Percentiles rank a stretch among this genome's conserved stretches.
These are phyloP conservation scores for Drosophila algonquin DNA, from an alignment of 2,888 invertebrate species.

Conservation along the genomic window DNA sequence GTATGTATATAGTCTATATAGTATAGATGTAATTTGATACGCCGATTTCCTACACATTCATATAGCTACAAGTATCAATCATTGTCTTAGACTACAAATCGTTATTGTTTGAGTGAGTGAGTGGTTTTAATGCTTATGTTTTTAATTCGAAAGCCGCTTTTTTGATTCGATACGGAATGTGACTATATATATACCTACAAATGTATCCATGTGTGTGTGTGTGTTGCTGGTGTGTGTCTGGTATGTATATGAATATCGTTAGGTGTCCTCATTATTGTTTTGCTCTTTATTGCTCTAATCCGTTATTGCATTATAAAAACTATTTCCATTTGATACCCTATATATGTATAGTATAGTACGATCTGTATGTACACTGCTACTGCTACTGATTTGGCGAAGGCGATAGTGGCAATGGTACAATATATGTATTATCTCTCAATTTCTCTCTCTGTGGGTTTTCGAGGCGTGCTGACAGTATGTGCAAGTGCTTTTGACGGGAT, in stretches of 20 bases:
- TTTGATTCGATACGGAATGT: constrained; percentile 61
- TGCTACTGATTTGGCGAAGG: constrained; percentile 56
- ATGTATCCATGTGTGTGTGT: constrained; percentile 4
- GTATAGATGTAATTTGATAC: constrained; percentile 47
- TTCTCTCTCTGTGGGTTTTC: constrained; percentile 17
- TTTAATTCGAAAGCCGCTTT: constrained; percentile 58
- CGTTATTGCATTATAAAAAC: constrained; percentile 75
- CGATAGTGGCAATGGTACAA: constrained; percentile 23
- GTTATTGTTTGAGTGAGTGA: constrained; percentile 21
- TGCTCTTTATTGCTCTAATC: constrained; percentile 61
- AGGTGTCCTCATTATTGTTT: constrained; percentile 41
- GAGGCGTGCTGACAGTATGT: constrained; percentile 31
- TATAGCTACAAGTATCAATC: constrained; percentile 50
- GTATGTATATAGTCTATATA: constrained; percentile 18
- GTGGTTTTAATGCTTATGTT: background rate
- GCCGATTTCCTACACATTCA: constrained; percentile 49
- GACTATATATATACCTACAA: constrained; percentile 49
- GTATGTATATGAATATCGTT: constrained; percentile 48
- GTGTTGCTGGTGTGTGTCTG: background rate
- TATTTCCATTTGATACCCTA: constrained; percentile 60
- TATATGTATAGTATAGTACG: constrained; percentile 39
- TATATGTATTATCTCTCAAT: background rate
- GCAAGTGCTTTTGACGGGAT: constrained; percentile 19
- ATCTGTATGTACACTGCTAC: constrained; percentile 41
- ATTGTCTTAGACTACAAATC: constrained; percentile 43